phyloP scores from a whole-genome alignment of 2,888 invertebrate species.

The Agrenia bidenticulata region DNA sequence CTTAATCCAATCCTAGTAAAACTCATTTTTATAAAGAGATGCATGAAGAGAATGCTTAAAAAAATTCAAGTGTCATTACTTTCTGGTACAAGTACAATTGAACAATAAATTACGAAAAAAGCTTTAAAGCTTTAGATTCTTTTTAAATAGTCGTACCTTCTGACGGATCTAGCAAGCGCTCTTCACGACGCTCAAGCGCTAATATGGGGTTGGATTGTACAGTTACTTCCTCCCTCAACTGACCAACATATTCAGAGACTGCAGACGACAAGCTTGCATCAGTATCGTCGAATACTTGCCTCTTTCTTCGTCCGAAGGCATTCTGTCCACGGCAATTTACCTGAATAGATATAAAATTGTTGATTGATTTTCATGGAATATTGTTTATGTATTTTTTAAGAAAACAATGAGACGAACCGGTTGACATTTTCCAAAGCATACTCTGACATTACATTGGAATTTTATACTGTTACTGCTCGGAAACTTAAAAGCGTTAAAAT shows the following conservation, averaged over 20 bases:
- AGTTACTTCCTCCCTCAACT: conserved; percentile 87
- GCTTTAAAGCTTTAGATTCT: too few species aligned
- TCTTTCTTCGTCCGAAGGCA: conserved; percentile 78
- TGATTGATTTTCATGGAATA: background rate
- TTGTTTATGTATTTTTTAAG: background rate
- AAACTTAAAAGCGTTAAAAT: conserved; percentile 83
- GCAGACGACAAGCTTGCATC: conserved; percentile 44
- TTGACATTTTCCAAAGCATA: conserved; percentile 92
- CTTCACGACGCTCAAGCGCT: conserved; percentile 82
- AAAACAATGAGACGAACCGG: conserved; percentile 71
- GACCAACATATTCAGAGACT: conserved; percentile 64
- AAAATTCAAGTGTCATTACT: too few species aligned
- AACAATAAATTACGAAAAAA: too few species aligned
- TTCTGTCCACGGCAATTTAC: conserved; percentile 89
- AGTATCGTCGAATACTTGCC: conserved; percentile 46
- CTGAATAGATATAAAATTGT: conserved; percentile 57
- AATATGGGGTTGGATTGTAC: conserved; percentile 89
- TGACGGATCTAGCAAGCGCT: conserved; percentile 74
- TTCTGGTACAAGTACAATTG: too few species aligned
- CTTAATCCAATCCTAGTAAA: background rate
- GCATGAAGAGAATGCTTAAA: too few species aligned
- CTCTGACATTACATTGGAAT: conserved; percentile 93
- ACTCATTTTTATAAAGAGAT: too few species aligned
- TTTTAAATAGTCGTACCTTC: conserved; percentile 66
- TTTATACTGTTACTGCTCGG: conserved; percentile 89